Conservation (phyloP, 35 echinoderm and acorn worm species). For the Apostichopus californicus region DNA sequence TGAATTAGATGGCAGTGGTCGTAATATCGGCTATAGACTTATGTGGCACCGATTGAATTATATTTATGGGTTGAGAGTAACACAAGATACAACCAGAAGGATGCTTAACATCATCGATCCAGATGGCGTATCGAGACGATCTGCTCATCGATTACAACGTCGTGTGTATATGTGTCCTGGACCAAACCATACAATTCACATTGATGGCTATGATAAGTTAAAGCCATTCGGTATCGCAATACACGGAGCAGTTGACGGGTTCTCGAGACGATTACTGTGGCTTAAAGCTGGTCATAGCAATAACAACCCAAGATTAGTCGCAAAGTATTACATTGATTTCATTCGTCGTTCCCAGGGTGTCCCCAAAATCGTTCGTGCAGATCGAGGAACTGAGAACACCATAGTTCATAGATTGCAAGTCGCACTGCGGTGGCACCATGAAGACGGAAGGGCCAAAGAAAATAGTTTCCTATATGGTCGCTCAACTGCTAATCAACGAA, state of each 20-base stretch:
- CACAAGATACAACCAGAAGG: background rate
- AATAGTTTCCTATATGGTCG: conserved; percentile 41
- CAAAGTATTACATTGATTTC: conserved; percentile 50
- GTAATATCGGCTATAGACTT: background rate
- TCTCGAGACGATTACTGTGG: conserved; percentile 60
- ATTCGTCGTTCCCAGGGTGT: conserved; percentile 29
- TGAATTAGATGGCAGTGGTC: conserved; percentile 14
- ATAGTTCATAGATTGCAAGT: conserved; percentile 32
- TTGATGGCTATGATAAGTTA: conserved; percentile 68
- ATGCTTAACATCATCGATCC: conserved; percentile 13
- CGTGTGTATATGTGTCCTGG: conserved; percentile 44
- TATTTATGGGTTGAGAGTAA: conserved; percentile 22
- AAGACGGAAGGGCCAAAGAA: background rate
- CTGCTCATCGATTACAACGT: conserved; percentile 11
- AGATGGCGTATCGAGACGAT: conserved; percentile 13
- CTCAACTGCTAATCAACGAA: conserved; percentile 41
- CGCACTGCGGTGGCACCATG: conserved; percentile 3
- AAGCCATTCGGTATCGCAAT: conserved; percentile 60
- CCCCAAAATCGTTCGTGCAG: conserved; percentile 25
- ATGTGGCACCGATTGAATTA: conserved; percentile 2
- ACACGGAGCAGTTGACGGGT: conserved; percentile 59
- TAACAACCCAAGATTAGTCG: conserved; percentile 60
- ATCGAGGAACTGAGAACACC: conserved; percentile 54
- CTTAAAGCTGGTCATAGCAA: conserved; percentile 42
- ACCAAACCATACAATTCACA: conserved; percentile 52